Evolutionary conservation across 1,140 invertebrate genomes (phyloP), one percentile per base, ranked within the genome.

Genomic region (Drosophila ironensis): DNA sequence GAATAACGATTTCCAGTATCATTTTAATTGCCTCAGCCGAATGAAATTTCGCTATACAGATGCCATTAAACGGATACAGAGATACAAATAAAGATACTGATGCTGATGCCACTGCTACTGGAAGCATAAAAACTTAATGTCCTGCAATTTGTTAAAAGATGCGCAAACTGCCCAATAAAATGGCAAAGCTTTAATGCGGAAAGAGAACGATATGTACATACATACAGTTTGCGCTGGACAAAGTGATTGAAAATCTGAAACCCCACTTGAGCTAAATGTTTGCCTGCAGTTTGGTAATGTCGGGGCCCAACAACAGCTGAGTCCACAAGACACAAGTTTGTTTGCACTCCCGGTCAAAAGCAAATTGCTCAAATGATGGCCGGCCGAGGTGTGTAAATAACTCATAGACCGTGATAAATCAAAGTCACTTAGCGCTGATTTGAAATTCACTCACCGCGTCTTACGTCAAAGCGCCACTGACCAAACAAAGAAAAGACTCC

Each of bases 391-490:
- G 28, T 42, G 48, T 45, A 60, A 57, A 60, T 57, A 57, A 56
- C 56, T 20, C 56, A 50, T 53, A 45, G 52, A 28, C 45, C 63
- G 56, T 71, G 78, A 84, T 82, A 86, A 78, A 84, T 84, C 78
- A 84, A 84, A 68, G 80, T 84, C 78, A 82, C 80, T 84, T 78
- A 84, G 59, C 59, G 41, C 33, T 77, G 33, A 71, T 84, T 71
- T 61, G 50, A 77, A 78, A 82, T 84, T 84, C 78, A 74, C 63
- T 84, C 73, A 73, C 41, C 11, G 54, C 11, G 30, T 11, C 48
- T 35, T 16, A 50, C 54, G 78, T 84, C 78, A 84, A 84, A 76
- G 61, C 28, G n/a, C n/a, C n/a, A 69, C 72, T 64, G 64, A 27
- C 71, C 75, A 78, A 40, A 44, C 45, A 56, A 35, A 53, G 40